Conservation (phyloP, 2,888 invertebrate species). For the Ptychoptera albimana region DNA sequence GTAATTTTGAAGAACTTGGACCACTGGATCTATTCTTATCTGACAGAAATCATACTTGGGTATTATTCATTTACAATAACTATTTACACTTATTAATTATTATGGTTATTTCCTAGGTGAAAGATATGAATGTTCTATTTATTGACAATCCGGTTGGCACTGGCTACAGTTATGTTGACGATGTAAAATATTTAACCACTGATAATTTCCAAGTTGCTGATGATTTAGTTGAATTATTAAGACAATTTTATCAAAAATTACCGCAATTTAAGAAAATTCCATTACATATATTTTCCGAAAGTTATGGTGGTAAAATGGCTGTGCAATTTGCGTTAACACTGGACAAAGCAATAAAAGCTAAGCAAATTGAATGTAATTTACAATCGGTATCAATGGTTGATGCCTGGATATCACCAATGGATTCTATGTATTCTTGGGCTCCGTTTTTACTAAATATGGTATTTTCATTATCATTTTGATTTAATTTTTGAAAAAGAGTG, state of each 20-base stretch:
- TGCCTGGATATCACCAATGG: conserved; percentile 79
- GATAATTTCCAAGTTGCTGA: conserved; percentile 49
- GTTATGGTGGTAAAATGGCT: conserved; percentile 89
- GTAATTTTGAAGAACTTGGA: conserved; percentile 77
- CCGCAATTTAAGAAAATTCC: conserved; percentile 57
- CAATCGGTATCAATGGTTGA: conserved; percentile 72
- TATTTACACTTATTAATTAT: too few relatives aligned
- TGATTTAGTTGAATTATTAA: conserved; percentile 60
- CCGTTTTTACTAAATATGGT: conserved; percentile 58
- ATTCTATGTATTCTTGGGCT: conserved; percentile 71
- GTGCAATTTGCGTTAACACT: conserved; percentile 54
- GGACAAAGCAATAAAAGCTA: conserved; percentile 42
- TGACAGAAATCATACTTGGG: conserved; percentile 64
- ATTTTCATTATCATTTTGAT: too few relatives aligned
- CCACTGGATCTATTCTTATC: conserved; percentile 50
- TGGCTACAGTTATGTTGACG: conserved; percentile 69
- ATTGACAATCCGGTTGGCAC: conserved; percentile 84
- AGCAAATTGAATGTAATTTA: conserved; percentile 49
- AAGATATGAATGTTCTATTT: conserved; percentile 65
- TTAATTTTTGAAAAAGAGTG: neutral
- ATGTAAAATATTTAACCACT: conserved; percentile 31
- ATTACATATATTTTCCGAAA: conserved; percentile 75
- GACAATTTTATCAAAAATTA: conserved; percentile 46
- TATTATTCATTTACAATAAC: conserved; percentile 17
- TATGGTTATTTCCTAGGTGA: conserved; percentile 10